phyloP scores from a whole-genome alignment of 2,797 vertebrate genomes.

The Malurus splendens region DNA sequence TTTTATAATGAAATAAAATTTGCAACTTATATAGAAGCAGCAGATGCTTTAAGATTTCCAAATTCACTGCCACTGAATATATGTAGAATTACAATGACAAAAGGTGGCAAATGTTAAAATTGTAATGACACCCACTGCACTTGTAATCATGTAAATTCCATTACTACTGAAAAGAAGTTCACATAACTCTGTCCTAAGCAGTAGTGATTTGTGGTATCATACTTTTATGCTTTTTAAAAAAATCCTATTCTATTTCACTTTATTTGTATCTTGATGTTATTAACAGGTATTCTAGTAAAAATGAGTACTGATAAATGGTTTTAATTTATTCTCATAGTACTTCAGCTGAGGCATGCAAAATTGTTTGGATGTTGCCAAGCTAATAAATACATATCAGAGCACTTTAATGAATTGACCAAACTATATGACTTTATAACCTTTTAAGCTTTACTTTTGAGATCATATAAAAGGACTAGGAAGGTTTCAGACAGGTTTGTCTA shows the following conservation, averaged over 20 bases:
- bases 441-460: constrained; percentile 20
- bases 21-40: neutral
- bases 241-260: neutral
- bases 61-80: neutral
- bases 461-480: neutral
- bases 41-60: constrained; percentile 1
- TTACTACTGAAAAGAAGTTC: neutral
- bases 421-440: neutral
- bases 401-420: constrained; percentile 28
- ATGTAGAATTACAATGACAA: constrained; percentile 7
- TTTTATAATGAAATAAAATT: constrained; percentile 3
- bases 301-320: neutral
- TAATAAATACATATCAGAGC: constrained; percentile 23
- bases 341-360: neutral
- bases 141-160: neutral
- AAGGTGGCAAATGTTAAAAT: constrained; percentile 1
- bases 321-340: constrained; percentile 27
- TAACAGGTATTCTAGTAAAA: constrained; percentile 6
- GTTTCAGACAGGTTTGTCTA: constrained; percentile 19
- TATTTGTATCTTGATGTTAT: constrained; percentile 34
- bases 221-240: neutral
- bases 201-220: neutral
- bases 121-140: neutral
- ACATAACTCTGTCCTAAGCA: neutral
- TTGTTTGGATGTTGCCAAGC: constrained; percentile 3